Conservation (phyloP, 2,113 vertebrate genomes). For the Grus americana region DNA sequence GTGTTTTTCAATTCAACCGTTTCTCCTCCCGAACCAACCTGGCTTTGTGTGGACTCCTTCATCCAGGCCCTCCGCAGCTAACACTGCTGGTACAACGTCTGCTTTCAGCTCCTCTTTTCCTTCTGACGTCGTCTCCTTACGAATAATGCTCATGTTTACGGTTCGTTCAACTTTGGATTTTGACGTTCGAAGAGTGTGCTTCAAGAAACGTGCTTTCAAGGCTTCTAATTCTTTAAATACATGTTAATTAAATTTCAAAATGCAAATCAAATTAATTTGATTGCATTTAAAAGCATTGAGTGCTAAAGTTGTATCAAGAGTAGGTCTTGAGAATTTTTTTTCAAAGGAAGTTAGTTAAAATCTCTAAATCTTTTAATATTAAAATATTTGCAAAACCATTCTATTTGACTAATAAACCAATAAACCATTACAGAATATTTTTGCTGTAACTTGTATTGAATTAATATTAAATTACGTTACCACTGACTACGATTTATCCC, state of each 20-base stretch:
- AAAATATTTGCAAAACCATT: background rate
- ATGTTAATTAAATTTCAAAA: background rate
- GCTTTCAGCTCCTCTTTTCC: conserved; percentile 85
- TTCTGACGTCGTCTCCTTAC: conserved; percentile 82
- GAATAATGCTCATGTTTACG: conserved; percentile 82
- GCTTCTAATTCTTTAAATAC: conserved; percentile 85
- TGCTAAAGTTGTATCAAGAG: background rate
- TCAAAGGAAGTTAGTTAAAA: background rate
- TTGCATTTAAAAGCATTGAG: background rate
- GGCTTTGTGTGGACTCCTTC: conserved; percentile 77
- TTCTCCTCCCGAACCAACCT: conserved; percentile 71
- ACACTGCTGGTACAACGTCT: conserved; percentile 80
- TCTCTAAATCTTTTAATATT: background rate
- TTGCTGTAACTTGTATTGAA: background rate
- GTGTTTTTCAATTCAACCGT: background rate
- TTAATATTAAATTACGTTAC: background rate
- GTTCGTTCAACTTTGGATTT: conserved; percentile 72
- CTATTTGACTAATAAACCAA: background rate
- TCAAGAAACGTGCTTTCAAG: conserved; percentile 90
- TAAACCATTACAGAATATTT: background rate
- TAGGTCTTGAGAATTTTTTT: background rate
- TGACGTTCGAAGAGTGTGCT: conserved; percentile 73
- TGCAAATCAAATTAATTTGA: background rate
- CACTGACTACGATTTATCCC: background rate
- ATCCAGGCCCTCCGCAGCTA: conserved; percentile 80